Evolutionary conservation across 2,888 invertebrate species (phyloP).

Genomic region (Mythimna ferrago): DNA sequence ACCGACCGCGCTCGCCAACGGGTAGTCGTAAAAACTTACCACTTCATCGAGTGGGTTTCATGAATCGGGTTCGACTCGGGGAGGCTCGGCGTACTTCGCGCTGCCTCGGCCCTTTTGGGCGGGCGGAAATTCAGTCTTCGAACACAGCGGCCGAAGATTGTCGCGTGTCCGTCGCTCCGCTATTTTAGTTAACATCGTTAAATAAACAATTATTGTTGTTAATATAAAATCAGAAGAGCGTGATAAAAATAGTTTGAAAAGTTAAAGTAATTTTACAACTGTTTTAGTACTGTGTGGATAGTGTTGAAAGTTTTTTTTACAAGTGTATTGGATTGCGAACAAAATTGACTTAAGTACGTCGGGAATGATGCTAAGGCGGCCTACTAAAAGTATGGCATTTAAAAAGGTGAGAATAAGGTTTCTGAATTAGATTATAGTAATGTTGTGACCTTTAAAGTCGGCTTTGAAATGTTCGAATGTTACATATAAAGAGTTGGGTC

Average conservation of each 20-base stretch:
- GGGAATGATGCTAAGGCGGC: conserved; percentile 81
- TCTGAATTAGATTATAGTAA: conserved; percentile 52
- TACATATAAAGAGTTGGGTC: neutral
- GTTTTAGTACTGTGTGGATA: conserved; percentile 65
- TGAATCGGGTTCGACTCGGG: conserved; percentile 79
- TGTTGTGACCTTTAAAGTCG: conserved; percentile 21
- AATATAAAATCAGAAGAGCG: conserved; percentile 57
- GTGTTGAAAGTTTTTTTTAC: conserved; percentile 71
- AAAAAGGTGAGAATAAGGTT: conserved; percentile 77
- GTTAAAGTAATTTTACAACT: conserved; percentile 38
- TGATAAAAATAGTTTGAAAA: conserved; percentile 47
- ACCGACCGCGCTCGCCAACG: conserved; percentile 82
- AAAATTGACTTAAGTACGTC: conserved; percentile 79
- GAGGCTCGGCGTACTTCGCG: conserved; percentile 72
- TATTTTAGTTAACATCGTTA: conserved; percentile 80
- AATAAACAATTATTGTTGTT: conserved; percentile 74
- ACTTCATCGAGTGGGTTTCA: conserved; percentile 89
- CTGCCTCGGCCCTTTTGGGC: conserved; percentile 77
- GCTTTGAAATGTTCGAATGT: neutral
- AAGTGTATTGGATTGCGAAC: conserved; percentile 82
- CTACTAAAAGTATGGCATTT: conserved; percentile 78
- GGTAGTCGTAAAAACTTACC: conserved; percentile 89
- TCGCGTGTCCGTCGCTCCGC: conserved; percentile 67
- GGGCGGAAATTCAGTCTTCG: conserved; percentile 85
- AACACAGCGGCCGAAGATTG: conserved; percentile 69